These are phyloP conservation scores for Sturmia bella DNA, from an alignment of 2,888 invertebrate species.

Conservation along the genomic window DNA sequence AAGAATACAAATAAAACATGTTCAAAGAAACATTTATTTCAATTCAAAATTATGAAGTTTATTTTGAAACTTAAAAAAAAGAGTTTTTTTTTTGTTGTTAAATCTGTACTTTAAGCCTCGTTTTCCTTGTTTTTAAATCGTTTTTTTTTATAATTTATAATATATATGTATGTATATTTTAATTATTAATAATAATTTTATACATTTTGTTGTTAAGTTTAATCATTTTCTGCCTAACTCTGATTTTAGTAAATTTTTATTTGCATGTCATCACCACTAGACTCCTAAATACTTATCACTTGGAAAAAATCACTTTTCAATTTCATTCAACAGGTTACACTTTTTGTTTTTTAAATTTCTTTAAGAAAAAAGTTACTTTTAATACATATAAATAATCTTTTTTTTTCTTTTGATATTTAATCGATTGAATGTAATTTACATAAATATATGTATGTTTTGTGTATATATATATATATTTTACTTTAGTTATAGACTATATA, in stretches of 20 bases:
- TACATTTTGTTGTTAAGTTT: slow-evolving; percentile 56
- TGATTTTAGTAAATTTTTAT: slow-evolving; percentile 31
- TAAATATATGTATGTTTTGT: slow-evolving; percentile 41
- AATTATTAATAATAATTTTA: slow-evolving; percentile 48
- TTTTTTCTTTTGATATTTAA: slow-evolving; percentile 12
- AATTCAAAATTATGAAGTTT: slow-evolving; percentile 48
- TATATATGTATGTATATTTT: slow-evolving; percentile 4
- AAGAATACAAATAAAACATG: slow-evolving; percentile 13
- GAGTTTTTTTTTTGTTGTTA: slow-evolving; percentile 9
- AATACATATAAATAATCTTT: slow-evolving; percentile 38
- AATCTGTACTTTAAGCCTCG: slow-evolving; percentile 45
- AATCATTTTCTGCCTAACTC: slow-evolving; percentile 47
- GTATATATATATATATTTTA: slow-evolving; percentile 21
- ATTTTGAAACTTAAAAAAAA: slow-evolving; percentile 49
- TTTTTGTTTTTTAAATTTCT: slow-evolving; percentile 16
- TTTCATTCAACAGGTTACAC: slow-evolving; percentile 66
- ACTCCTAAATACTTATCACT: slow-evolving; percentile 65
- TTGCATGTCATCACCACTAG: slow-evolving; percentile 37
- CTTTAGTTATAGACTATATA: slow-evolving; percentile 53
- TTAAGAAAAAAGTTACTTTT: slow-evolving; percentile 43
- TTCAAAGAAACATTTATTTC: slow-evolving; percentile 31
- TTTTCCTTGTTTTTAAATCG: slow-evolving; percentile 43
- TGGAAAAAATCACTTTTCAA: slow-evolving; percentile 68
- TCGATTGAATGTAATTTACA: slow-evolving; percentile 40
- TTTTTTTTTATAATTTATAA: slow-evolving; percentile 24